A percentile compares a stretch with the other conserved stretches of the same genome.
These are phyloP conservation scores for Neoitamus cyanurus DNA, from an alignment of 2,888 invertebrate species.

Conservation along the genomic window DNA sequence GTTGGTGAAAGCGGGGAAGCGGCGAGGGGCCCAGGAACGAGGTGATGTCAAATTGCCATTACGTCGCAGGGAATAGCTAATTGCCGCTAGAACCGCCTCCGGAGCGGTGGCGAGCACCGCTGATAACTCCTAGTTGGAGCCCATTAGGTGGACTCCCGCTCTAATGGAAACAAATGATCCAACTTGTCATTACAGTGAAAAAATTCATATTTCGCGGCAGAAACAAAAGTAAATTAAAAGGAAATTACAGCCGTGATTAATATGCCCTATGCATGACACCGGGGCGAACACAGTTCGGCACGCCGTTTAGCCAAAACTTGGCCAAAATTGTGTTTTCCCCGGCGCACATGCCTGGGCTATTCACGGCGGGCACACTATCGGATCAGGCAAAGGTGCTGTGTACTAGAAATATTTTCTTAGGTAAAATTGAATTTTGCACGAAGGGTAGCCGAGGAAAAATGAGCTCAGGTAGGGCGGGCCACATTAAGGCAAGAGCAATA, in stretches of 20 bases:
- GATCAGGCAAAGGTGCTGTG: not conserved
- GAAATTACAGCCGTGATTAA: slow-evolving; percentile 49
- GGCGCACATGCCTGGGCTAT: not conserved
- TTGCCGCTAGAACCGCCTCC: not conserved
- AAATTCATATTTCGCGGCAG: slow-evolving; percentile 21
- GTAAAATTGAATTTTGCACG: slow-evolving; percentile 27
- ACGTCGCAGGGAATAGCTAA: slow-evolving; percentile 1
- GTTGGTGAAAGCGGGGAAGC: not conserved
- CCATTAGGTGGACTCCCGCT: not conserved
- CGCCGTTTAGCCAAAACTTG: slow-evolving; percentile 18
- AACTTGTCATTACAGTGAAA: slow-evolving; percentile 25
- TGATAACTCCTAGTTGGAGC: not conserved
- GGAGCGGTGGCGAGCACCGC: not conserved
- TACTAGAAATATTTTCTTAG: slow-evolving; percentile 10
- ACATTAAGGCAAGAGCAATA: not conserved
- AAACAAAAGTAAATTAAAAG: slow-evolving; percentile 46
- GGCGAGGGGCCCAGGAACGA: not conserved
- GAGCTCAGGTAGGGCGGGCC: not conserved
- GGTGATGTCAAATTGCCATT: slow-evolving; percentile 21
- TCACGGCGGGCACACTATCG: not conserved
- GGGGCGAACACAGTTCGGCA: not conserved
- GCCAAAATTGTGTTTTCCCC: not conserved
- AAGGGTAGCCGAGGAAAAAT: not conserved
- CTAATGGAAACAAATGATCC: slow-evolving; percentile 35
- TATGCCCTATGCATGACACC: slow-evolving; percentile 48